Evolutionary conservation across 2,797 vertebrate genomes (phyloP).

Genomic region (Synanceia verrucosa): DNA sequence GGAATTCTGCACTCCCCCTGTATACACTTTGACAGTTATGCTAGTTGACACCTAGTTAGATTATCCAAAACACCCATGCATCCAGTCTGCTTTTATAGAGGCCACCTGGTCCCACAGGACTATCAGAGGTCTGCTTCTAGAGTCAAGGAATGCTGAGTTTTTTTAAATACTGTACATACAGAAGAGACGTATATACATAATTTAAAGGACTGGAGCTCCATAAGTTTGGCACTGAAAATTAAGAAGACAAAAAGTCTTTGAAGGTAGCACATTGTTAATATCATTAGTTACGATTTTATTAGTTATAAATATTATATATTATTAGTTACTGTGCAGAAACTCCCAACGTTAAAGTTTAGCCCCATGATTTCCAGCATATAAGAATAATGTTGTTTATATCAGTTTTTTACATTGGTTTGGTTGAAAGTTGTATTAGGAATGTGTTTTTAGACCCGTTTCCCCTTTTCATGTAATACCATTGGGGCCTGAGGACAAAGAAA

Average conservation of each 20-base stretch:
- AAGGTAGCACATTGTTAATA: slow-evolving; percentile 23
- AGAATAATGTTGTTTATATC: not conserved
- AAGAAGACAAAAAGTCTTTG: slow-evolving; percentile 48
- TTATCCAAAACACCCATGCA: slow-evolving; percentile 69
- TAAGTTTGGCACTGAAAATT: slow-evolving; percentile 47
- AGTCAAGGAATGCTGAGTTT: slow-evolving; percentile 17
- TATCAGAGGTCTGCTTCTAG: slow-evolving; percentile 31
- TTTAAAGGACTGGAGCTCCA: not conserved
- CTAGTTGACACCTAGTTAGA: slow-evolving; percentile 70
- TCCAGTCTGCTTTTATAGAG: slow-evolving; percentile 68
- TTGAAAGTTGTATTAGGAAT: not conserved
- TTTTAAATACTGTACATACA: slow-evolving; percentile 22
- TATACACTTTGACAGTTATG: slow-evolving; percentile 64
- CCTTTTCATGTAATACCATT: not conserved
- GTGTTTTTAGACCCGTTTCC: not conserved
- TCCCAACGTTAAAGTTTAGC: too few species aligned
- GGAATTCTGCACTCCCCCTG: slow-evolving; percentile 58
- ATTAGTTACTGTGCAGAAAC: too few species aligned
- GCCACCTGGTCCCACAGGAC: slow-evolving; percentile 70
- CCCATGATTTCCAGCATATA: too few species aligned
- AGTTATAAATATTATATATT: too few species aligned
- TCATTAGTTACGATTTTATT: too few species aligned
- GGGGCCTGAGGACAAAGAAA: not conserved
- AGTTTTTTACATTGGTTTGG: not conserved
- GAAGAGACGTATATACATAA: not conserved